phyloP scores from a whole-genome alignment of 2,113 vertebrate genomes.

The Dipodomys stephensi region DNA sequence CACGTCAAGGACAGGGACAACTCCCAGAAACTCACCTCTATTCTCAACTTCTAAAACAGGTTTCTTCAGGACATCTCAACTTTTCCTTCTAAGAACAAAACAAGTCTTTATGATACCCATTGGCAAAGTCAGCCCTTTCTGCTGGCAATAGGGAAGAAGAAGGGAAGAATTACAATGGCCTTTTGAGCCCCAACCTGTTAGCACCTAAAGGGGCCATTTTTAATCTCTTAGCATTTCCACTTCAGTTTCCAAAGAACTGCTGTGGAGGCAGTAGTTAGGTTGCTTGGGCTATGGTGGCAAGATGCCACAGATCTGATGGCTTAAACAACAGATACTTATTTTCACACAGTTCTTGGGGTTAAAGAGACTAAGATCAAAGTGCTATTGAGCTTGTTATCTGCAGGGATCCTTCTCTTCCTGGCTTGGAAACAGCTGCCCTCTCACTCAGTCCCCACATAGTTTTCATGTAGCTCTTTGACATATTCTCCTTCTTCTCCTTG shows the following conservation, averaged over 20 bases:
- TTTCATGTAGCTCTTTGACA: background rate
- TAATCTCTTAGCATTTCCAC: background rate
- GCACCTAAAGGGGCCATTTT: background rate
- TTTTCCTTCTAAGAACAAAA: constrained; percentile 6
- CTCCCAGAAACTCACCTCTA: background rate
- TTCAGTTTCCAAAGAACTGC: background rate
- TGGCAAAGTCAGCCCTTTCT: background rate
- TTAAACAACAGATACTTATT: background rate
- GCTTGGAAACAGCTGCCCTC: background rate
- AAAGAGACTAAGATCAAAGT: background rate
- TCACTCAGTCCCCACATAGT: background rate
- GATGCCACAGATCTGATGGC: background rate
- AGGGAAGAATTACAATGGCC: background rate
- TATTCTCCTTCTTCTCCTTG: background rate
- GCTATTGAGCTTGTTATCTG: background rate
- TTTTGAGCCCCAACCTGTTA: background rate
- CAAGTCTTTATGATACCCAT: background rate
- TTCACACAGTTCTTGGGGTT: background rate
- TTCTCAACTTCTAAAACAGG: constrained; percentile 11
- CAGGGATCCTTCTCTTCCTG: background rate
- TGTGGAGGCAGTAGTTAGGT: background rate
- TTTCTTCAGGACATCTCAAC: background rate
- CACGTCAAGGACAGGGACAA: background rate
- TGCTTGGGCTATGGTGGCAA: background rate
- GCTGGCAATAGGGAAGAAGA: too few relatives aligned